These are phyloP conservation scores for Holothuria glaberrima DNA, from an alignment of 35 echinoderm and acorn worm species.

Conservation along the genomic window DNA sequence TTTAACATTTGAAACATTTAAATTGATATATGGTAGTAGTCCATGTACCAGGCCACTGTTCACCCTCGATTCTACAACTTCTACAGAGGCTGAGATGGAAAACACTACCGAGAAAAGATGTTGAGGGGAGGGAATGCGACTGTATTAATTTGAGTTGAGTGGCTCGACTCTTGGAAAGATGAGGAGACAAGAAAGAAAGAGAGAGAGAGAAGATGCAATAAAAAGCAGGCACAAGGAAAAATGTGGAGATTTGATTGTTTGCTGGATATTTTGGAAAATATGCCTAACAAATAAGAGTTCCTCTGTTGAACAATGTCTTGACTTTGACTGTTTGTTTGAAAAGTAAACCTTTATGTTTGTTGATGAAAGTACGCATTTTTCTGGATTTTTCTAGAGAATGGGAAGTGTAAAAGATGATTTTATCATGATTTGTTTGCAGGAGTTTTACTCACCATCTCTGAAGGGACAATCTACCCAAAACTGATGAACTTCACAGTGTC, in stretches of 20 bases:
- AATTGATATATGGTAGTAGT: conserved; percentile 4
- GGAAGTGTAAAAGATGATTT: background rate
- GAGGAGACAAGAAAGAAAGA: background rate
- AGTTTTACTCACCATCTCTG: no score
- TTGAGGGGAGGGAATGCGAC: no score
- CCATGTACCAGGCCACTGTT: conserved; percentile 8
- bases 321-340: background rate
- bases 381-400: background rate
- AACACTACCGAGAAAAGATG: background rate
- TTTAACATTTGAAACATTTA: conserved; percentile 34
- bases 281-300: background rate
- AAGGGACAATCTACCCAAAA: no score
- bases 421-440: background rate
- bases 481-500: no score
- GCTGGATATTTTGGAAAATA: conserved; percentile 27
- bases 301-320: background rate
- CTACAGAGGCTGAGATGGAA: background rate
- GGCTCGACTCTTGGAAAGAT: background rate
- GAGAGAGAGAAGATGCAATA: background rate
- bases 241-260: conserved; percentile 15
- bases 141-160: background rate
- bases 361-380: no score
- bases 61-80: conserved; percentile 21
- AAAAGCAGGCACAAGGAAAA: conserved; percentile 18
- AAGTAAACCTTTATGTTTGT: background rate